Evolutionary conservation across 2,113 vertebrate genomes (phyloP).

Genomic region (Trinectes maculatus): DNA sequence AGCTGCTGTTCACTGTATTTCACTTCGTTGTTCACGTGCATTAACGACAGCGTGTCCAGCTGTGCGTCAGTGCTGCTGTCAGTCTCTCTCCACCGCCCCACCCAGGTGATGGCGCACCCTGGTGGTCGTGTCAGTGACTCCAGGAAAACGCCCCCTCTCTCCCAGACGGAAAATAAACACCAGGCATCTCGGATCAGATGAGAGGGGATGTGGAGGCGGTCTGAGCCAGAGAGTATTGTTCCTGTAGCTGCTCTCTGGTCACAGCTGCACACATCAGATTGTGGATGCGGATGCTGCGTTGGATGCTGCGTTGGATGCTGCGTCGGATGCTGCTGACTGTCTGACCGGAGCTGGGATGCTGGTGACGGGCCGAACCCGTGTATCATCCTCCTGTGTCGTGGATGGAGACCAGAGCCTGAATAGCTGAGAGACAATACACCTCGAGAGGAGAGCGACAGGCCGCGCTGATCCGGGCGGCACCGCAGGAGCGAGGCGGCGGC

Average conservation of each 20-base stretch:
- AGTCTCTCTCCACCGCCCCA: constrained; percentile 43
- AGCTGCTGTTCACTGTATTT: too few species aligned
- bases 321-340: neutral
- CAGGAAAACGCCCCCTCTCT: constrained; percentile 47
- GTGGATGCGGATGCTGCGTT: constrained; percentile 17
- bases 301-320: constrained; percentile 1
- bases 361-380: constrained; percentile 41
- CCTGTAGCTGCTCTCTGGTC: neutral
- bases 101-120: constrained; percentile 54
- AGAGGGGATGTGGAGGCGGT: constrained; percentile 3
- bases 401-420: constrained; percentile 23
- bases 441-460: constrained; percentile 6
- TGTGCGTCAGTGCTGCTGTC: too few species aligned
- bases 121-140: constrained; percentile 46
- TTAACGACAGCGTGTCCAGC: neutral
- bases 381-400: neutral
- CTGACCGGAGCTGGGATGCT: constrained; percentile 33
- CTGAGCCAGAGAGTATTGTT: neutral
- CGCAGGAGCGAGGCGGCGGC: neutral
- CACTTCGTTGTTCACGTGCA: too few species aligned
- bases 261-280: too few species aligned
- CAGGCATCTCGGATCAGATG: neutral
- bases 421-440: neutral
- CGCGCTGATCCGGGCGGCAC: constrained; percentile 2
- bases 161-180: neutral